Evolutionary conservation across 1,140 invertebrate genomes (phyloP), one percentile per base, ranked within the genome.

Genomic region (Drosophila neocordata): DNA sequence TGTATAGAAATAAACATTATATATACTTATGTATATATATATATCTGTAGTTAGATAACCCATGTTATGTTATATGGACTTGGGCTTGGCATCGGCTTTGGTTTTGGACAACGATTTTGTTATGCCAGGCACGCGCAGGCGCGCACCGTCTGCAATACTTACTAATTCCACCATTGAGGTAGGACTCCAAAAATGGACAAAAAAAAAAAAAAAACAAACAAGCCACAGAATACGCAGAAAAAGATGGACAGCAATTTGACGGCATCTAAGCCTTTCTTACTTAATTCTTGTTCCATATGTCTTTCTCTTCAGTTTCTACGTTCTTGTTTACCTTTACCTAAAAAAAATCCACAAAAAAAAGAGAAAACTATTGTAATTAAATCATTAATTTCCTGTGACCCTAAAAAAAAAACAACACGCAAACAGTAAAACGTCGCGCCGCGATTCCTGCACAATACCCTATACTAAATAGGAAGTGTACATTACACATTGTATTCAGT

Each of bases 311-410:
- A 65, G 62, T 72, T 61, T 58, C 58, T 6, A 31, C 27, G 18
- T 11, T 8, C 11, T 22, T 27, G 24, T 38, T 37, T 27, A 48
- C 60, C n/a, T n/a, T n/a, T n/a, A n/a, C n/a, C 4, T 24, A 24
- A 24, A 24, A 24, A 24, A 24, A 24, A 24, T 4, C 22, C 22
- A 2, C 22, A 12, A 12, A 35, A 22, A 11, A 44, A 37, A 58
- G 13, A 24, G 5, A 55, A 18, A 69, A 55, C 27, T 64, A 77
- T 70, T 73, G 77, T 84, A 85, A 85, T 85, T 85, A 81, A 85
- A 85, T 78, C 64, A 85, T 87, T 85, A 78, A 85, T 87, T 85
- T 87, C 74, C 77, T 74, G 80, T 77, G 75, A 71, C 74, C 78
- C 62, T 61, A 74, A 59, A 60, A 58, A 62, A 53, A 73, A 44